Conservation (phyloP, 1,140 invertebrate species). For the Drosophila nasuta region DNA sequence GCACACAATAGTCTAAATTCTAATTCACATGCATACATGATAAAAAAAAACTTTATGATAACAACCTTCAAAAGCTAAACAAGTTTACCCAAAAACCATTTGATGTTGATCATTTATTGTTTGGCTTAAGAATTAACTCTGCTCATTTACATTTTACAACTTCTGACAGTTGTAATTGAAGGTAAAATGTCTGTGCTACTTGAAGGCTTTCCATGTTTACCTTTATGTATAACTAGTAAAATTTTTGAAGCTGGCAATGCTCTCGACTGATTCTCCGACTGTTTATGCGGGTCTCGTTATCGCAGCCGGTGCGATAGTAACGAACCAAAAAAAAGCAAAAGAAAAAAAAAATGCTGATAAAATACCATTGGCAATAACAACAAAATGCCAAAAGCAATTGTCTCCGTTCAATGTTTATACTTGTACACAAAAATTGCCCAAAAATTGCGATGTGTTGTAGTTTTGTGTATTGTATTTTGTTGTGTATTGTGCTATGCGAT, state of each 20-base stretch:
- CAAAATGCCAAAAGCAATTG: conserved; percentile 30
- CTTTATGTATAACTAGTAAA: conserved; percentile 3
- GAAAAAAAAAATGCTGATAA: conserved; percentile 64
- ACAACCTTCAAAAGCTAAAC: background rate
- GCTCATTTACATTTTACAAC: conserved; percentile 10
- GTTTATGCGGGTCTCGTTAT: conserved; percentile 26
- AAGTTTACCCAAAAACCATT: background rate
- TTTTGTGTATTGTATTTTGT: conserved; percentile 2
- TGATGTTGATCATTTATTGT: background rate
- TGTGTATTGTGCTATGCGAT: conserved; percentile 4
- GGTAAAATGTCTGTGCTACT: background rate
- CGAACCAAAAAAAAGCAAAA: conserved; percentile 26
- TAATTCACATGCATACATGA: background rate
- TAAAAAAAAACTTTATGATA: background rate
- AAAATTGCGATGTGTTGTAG: conserved; percentile 8
- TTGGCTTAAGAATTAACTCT: background rate
- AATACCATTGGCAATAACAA: conserved; percentile 66
- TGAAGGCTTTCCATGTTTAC: conserved; percentile 9
- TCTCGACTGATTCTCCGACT: background rate
- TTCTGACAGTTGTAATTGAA: conserved; percentile 1
- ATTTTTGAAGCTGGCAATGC: conserved; percentile 54
- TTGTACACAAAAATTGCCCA: conserved; percentile 1
- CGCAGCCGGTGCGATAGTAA: conserved; percentile 28
- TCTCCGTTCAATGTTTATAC: conserved; percentile 13
- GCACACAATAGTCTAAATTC: background rate